Base-by-base conservation (phyloP, 2,113 vertebrate species). In the Tamias sibiricus region DNA sequence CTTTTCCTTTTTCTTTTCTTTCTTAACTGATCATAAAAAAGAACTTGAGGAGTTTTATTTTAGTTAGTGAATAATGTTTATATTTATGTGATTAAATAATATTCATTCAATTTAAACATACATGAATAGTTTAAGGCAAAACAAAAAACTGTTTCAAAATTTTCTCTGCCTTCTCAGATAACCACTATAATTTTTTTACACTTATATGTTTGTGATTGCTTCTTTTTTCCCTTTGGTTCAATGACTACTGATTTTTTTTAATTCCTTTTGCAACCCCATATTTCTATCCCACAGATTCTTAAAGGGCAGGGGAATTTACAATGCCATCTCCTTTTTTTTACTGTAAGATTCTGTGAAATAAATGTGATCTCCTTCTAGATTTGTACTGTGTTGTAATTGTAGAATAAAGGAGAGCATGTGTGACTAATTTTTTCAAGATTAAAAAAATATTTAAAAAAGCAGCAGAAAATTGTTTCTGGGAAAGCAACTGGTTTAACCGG, bases 271-370 rank as follows among this genome's bases (percentile, higher is more conserved):
- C 68, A 94, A 82, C 12, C 4, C 20, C 82, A 92, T 62, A 52
- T 92, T 96, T 28, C 30, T 69, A 85, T 64, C 66, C 26, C 17
- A 75, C 8, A 2, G 35, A 74, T 62, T 95, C 82, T 88, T 96
- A 92, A 35, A 35, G 66, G 13, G 49, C 8, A 95, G n/a, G 6
- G 35, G 10, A 89, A 96, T 87, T 74, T 91, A 86, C 1, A 94
- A 68, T 26, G 62, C 17, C 19, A 89, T 66, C n/a, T 80, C 24
- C 35, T 80, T 91, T 92, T 42, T 80, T 91, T 92, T 42, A 71
- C n/a, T 83, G 62, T 89, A 87, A 66, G 30, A 76, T 44, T 80
- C 22, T 84, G 30, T 71, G 4, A 95, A 97, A 81, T 84, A 62
- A 20, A 3, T 57, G 62, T 79, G n/a, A 68, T 30, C 80, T 77